Conservation (phyloP, 2,113 vertebrate species). For the Siphamia tubifer region DNA sequence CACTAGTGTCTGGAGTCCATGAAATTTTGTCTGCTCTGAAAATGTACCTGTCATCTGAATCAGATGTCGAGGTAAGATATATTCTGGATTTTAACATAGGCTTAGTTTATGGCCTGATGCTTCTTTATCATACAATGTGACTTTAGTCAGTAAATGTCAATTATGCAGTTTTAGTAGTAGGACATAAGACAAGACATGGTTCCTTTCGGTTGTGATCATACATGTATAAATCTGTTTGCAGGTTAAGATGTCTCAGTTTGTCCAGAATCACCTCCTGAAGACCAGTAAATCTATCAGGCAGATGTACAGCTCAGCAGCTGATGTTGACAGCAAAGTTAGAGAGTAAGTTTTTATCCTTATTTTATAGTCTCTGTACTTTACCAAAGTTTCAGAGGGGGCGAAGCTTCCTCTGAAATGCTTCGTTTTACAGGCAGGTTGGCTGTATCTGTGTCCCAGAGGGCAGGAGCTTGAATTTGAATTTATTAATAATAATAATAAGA, state of each 20-base stretch:
- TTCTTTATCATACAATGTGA: not conserved
- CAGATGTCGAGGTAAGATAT: slow-evolving; percentile 75
- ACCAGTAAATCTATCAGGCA: slow-evolving; percentile 85
- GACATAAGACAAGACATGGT: no score
- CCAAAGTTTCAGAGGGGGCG: no score
- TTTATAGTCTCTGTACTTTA: no score
- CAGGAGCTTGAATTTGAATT: no score
- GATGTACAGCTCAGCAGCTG: slow-evolving; percentile 65
- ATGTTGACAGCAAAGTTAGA: slow-evolving; percentile 86
- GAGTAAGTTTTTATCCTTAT: slow-evolving; percentile 81
- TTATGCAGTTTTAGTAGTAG: no score
- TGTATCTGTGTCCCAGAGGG: no score
- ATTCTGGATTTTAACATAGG: not conserved
- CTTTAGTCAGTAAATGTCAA: not conserved
- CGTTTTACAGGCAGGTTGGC: no score
- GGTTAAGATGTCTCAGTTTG: slow-evolving; percentile 70
- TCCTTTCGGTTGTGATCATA: not conserved
- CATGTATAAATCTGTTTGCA: slow-evolving; percentile 41
- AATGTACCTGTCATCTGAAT: slow-evolving; percentile 73
- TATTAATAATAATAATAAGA: no score
- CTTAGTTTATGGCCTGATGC: not conserved
- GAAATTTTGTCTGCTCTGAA: slow-evolving; percentile 81
- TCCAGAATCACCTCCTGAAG: slow-evolving; percentile 86
- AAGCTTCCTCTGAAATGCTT: no score
- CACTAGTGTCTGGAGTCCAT: slow-evolving; percentile 68